Evolutionary conservation across 2,113 vertebrate genomes (phyloP), one percentile per base, ranked within the genome.

Genomic region (Pseudorasbora parva): DNA sequence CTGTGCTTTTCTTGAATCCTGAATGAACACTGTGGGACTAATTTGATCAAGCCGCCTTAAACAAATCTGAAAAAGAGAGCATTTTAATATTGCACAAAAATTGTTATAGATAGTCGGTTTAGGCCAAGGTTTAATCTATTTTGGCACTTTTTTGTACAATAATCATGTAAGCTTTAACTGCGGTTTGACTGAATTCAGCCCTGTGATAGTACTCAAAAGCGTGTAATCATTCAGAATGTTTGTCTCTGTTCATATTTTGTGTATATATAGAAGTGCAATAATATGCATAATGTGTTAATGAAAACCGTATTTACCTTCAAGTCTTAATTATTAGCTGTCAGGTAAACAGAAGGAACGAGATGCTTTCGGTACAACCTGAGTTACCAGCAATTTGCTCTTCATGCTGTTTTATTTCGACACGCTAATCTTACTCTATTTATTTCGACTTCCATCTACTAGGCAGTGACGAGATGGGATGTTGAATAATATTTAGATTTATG

Each of bases 41-140:
- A 51, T 83, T 80, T 83, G 83, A 91, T 84, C 19, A 87, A 71
- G 73, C 82, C 60, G 66, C 82, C 77, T 83, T 59, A 83, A 83
- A 84, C 19, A 23, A 30, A 72, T 69, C 6, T 41, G 5, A 75
- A 30, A 45, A 54, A 72, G 6, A 62, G 66, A 76, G 54, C 64
- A 51, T 83, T 68, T 69, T 81, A 87, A 85, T 82, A 62, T 62
- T 74, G 76, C 86, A 81, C 86, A 88, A 73, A 86, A 81, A 64
- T 83, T 85, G 85, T 86, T 85, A 86, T 68, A 43, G 73, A 80
- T 41, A 88, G 83, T 89, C 86, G 88, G 88, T 89, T 92, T 88
- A n/a, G 88, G 89, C 47, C 47, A 68, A 81, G 47, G 47, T 69
- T 51, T 15, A 25, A 69, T 69, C 47, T 54, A 25, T 60, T 79